Evolutionary conservation across 2,888 invertebrate species (phyloP), one percentile per base, ranked within the genome.

Genomic region (Drosophila nigricruria): DNA sequence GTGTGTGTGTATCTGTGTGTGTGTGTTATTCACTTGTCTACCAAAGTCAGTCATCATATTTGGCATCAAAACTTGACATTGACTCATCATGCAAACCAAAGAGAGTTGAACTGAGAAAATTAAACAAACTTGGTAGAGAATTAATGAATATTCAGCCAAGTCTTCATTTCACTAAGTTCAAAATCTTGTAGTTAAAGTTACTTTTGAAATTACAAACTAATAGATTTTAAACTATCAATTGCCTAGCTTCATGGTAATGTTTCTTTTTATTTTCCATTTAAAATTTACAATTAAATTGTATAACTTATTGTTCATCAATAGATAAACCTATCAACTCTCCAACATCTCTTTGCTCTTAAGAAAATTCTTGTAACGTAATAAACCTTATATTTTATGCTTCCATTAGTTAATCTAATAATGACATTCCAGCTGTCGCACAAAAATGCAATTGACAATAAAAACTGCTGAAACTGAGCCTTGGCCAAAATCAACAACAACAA

Each of bases 361-460:
- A n/a, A 14, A 30, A 30, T 30, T 30, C 27, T 30, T 49, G 14
- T 32, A 30, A 1, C 14, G 32, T 52, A 34, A 50, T 50, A 52
- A 52, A 38, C 1, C 36, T 25, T 12, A 27, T 14, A 27, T 18
- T 53, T 27, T 36, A 38, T 53, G 25, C 23, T 38, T 53, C 38
- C 25, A 18, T 27, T 18, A 38, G 38, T 25, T 53, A 38, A 38
- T 53, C 53, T 27, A 38, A 38, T 53, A 54, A 57, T 43, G 43
- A 42, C 42, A 71, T 52, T 38, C 30, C 50, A 52, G 59, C 50
- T 49, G 50, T 49, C 36, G 42, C n/a, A 57, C 25, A 38, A 38
- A 73, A 67, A 49, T 60, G 61, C 73, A 71, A 47, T 72, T 73
- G 70, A 52, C 38, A 71, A 49, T 36, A 70, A 50, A 54, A 62